A percentile compares a stretch with the other conserved stretches of the same genome.
Evolutionary conservation across 1,140 invertebrate species (phyloP).

Genomic region (Aricia agestis): DNA sequence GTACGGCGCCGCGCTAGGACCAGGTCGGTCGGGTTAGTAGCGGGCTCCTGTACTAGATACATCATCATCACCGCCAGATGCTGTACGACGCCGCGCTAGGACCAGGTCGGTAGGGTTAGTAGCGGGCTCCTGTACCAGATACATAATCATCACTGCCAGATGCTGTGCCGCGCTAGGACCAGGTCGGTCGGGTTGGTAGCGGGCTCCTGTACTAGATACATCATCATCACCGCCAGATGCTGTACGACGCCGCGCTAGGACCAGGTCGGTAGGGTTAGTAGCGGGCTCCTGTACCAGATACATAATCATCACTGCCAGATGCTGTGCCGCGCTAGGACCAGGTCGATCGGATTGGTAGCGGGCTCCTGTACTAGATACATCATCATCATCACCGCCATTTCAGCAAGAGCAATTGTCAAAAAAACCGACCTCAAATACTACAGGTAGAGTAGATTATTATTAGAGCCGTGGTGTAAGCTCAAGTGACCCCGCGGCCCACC

Average conservation of each 20-base stretch:
- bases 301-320: constrained; percentile 46
- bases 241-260: constrained; percentile 70
- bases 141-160: constrained; percentile 41
- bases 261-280: constrained; percentile 68
- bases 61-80: constrained; percentile 37
- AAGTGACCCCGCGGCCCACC: too few species aligned
- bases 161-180: constrained; percentile 71
- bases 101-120: constrained; percentile 68
- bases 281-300: background rate
- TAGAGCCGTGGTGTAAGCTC: too few species aligned
- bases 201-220: background rate
- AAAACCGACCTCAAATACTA: too few species aligned
- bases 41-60: background rate
- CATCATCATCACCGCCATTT: background rate
- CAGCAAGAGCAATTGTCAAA: constrained; percentile 5
- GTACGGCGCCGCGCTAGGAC: constrained; percentile 68
- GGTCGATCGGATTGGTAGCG: constrained; percentile 65
- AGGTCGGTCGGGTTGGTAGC: constrained; percentile 65
- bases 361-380: background rate
- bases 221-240: constrained; percentile 39
- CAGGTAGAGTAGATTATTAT: too few species aligned
- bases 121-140: constrained; percentile 9
- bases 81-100: constrained; percentile 71
- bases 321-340: constrained; percentile 69
- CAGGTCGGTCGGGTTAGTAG: constrained; percentile 68